Conservation (phyloP, 2,113 vertebrate genomes). For the Alces alces region DNA sequence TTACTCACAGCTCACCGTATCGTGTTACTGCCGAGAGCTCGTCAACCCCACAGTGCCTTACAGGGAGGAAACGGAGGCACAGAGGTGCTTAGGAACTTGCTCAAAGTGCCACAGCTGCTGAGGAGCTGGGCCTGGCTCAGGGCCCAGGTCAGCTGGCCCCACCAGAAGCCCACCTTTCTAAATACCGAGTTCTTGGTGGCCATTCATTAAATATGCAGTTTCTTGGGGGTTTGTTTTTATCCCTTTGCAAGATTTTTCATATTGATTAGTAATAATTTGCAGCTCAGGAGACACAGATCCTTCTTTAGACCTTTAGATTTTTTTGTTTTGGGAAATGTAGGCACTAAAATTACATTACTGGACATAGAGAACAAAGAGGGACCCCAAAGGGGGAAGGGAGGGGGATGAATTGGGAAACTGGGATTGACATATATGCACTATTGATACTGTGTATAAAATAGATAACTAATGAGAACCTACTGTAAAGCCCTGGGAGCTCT, state of each 20-base stretch:
- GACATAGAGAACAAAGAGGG: background rate
- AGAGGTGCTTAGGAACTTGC: background rate
- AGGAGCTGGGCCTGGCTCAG: background rate
- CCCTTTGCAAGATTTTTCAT: background rate
- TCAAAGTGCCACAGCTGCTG: background rate
- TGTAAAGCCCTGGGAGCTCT: background rate
- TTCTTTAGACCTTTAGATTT: background rate
- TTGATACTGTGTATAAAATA: background rate
- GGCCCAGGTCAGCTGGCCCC: too few relatives aligned
- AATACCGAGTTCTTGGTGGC: rapidly evolving
- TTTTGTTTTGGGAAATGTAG: background rate
- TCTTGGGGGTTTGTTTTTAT: background rate
- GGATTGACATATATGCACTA: background rate
- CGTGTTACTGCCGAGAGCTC: rapidly evolving
- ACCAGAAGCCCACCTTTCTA: background rate
- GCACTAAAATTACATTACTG: background rate
- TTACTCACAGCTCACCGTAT: too few relatives aligned
- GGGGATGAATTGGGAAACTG: background rate
- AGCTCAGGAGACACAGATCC: too few relatives aligned
- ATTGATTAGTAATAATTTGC: background rate
- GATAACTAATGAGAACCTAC: background rate
- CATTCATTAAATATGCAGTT: rapidly evolving
- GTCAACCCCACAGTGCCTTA: rapidly evolving
- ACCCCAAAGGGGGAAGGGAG: background rate
- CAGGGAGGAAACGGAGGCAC: rapidly evolving